These are phyloP conservation scores for Spodoptera picta DNA, from an alignment of 2,888 invertebrate genomes.

Conservation along the genomic window DNA sequence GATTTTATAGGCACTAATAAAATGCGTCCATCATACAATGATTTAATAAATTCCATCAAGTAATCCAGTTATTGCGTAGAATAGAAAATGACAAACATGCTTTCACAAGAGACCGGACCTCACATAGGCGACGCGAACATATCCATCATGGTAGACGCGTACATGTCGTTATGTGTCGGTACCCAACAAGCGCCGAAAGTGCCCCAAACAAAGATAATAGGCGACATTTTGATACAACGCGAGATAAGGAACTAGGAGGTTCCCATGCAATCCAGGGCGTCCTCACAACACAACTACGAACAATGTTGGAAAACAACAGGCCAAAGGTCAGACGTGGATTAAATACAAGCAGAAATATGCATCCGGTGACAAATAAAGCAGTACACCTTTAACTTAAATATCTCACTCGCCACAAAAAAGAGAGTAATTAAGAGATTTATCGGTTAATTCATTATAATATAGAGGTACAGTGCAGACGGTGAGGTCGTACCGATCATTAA, in stretches of 20 bases:
- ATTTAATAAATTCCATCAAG: conserved; percentile 49
- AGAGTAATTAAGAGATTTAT: conserved; percentile 62
- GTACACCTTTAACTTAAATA: conserved; percentile 33
- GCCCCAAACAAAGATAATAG: conserved; percentile 85
- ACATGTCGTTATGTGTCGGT: conserved; percentile 78
- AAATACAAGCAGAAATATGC: conserved; percentile 69
- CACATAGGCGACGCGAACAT: conserved; percentile 74
- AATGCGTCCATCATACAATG: conserved; percentile 13
- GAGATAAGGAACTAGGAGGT: conserved; percentile 82
- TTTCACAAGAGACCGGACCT: conserved; percentile 72
- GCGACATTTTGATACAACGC: conserved; percentile 86
- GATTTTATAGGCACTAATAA: conserved; percentile 15
- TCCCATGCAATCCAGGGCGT: conserved; percentile 82
- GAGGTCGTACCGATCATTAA: conserved; percentile 59
- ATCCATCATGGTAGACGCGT: conserved; percentile 85
- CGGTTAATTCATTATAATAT: conserved; percentile 53
- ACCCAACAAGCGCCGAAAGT: conserved; percentile 84
- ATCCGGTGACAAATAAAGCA: conserved; percentile 59
- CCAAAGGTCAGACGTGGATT: conserved; percentile 80
- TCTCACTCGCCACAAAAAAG: conserved; percentile 46
- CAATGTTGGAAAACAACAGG: conserved; percentile 63
- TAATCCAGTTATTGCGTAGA: conserved; percentile 52
- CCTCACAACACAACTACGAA: conserved; percentile 64
- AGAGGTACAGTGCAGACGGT: conserved; percentile 47
- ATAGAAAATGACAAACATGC: conserved; percentile 60